Percentiles rank a stretch among this genome's conserved stretches.
These are phyloP conservation scores for Xylophagus ater DNA, from an alignment of 2,888 invertebrate species.

Conservation along the genomic window DNA sequence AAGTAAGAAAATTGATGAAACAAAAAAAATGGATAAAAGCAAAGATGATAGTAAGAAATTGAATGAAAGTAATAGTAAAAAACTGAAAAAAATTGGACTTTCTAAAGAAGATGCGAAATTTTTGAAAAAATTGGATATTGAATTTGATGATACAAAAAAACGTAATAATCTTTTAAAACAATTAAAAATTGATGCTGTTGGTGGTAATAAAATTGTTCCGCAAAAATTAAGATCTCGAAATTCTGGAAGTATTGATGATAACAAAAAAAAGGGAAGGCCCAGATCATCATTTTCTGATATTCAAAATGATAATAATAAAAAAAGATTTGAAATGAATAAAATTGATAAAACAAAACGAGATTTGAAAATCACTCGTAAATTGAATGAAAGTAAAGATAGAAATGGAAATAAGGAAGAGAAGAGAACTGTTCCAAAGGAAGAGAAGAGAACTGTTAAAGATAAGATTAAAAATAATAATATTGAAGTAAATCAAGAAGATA, in stretches of 20 bases:
- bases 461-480: constrained; percentile 4
- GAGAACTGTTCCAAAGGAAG: constrained; percentile 1
- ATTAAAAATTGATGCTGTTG: constrained; percentile 17
- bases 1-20: not conserved
- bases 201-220: constrained; percentile 13
- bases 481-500: not conserved
- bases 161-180: constrained; percentile 9
- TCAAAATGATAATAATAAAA: too few species aligned
- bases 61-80: not conserved
- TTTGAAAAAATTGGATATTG: constrained; percentile 12
- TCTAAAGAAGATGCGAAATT: constrained; percentile 11
- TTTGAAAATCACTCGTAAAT: too few species aligned
- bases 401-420: constrained; percentile 1
- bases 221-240: too few species aligned
- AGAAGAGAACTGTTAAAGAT: too few species aligned
- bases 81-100: not conserved
- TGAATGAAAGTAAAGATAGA: too few species aligned
- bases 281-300: too few species aligned
- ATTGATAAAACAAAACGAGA: too few species aligned
- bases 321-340: too few species aligned
- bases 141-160: constrained; percentile 13
- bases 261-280: not conserved
- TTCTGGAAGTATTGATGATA: constrained; percentile 1
- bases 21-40: not conserved
- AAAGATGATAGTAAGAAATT: not conserved